Percentiles rank a stretch among this genome's conserved stretches.
Conservation (phyloP, 1,140 invertebrate genomes). For the Philotrypesis tridentata region DNA sequence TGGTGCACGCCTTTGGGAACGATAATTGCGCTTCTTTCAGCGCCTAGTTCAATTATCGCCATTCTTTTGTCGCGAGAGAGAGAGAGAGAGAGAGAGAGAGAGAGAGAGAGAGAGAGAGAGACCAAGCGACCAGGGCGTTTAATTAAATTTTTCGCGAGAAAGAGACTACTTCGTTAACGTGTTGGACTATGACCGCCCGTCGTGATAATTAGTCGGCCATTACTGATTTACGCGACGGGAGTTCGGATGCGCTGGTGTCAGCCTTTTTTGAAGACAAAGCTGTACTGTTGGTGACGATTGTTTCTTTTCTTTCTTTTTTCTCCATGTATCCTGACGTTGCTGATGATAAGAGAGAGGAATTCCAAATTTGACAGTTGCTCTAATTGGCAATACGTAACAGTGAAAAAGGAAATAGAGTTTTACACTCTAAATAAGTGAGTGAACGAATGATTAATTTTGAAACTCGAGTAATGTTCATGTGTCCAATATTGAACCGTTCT, state of each 20-base stretch:
- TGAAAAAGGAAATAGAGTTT: too few species aligned
- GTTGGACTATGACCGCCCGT: background rate
- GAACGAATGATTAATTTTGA: too few species aligned
- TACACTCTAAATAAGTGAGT: too few species aligned
- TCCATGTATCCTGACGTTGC: background rate
- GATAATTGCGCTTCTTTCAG: slow-evolving; percentile 53
- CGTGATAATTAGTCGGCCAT: background rate
- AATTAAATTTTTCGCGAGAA: slow-evolving; percentile 59
- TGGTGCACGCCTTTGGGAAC: slow-evolving; percentile 40
- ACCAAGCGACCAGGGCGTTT: slow-evolving; percentile 43
- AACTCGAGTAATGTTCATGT: too few species aligned
- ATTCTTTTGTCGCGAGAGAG: slow-evolving; percentile 49
- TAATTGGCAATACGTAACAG: background rate
- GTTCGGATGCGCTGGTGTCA: background rate
- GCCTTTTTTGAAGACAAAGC: background rate
- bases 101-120: too few species aligned
- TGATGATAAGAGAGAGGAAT: background rate
- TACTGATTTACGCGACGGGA: background rate
- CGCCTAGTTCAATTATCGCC: slow-evolving; percentile 56
- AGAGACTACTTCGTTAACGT: slow-evolving; percentile 53
- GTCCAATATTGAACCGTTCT: too few species aligned
- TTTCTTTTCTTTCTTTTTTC: background rate
- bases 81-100: too few species aligned
- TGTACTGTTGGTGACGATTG: background rate
- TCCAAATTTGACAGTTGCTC: background rate